phyloP scores from a whole-genome alignment of 1,140 invertebrate genomes.

The Pseudobourletiella spinata region DNA sequence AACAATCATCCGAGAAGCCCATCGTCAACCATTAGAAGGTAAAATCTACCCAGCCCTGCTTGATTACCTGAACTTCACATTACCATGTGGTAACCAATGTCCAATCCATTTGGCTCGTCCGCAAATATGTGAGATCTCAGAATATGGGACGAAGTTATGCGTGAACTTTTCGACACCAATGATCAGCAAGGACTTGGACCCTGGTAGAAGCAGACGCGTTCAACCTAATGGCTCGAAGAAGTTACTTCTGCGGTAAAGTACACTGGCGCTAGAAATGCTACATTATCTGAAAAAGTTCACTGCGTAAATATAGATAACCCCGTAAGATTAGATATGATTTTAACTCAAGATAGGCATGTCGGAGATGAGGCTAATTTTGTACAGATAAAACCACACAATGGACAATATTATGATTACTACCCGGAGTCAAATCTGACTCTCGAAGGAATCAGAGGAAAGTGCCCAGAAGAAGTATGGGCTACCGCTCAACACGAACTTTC shows the following conservation, averaged over 20 bases:
- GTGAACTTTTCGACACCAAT: conserved; percentile 9
- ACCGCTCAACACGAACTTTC: too few species aligned
- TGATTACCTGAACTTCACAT: conserved; percentile 6
- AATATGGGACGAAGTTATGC: neutral
- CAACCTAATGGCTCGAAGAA: neutral
- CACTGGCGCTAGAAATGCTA: conserved; percentile 8
- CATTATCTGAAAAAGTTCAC: neutral
- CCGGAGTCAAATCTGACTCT: conserved; percentile 6
- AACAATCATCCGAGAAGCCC: neutral
- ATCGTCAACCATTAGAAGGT: neutral
- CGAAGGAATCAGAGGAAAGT: neutral
- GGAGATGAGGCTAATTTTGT: neutral
- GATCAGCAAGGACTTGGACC: neutral
- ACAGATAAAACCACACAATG: conserved; percentile 1
- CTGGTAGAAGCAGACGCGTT: conserved; percentile 18
- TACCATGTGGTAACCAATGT: conserved; percentile 8
- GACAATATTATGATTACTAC: conserved; percentile 8
- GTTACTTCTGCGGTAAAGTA: conserved; percentile 5
- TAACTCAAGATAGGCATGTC: neutral
- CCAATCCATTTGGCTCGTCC: neutral
- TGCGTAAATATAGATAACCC: conserved; percentile 1
- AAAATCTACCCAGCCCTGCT: conserved; percentile 3
- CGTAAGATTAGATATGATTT: neutral
- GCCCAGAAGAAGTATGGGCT: too few species aligned
- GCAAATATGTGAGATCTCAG: neutral